Evolutionary conservation across 1,140 invertebrate species (phyloP).

Genomic region (Drosophila kanapiae): DNA sequence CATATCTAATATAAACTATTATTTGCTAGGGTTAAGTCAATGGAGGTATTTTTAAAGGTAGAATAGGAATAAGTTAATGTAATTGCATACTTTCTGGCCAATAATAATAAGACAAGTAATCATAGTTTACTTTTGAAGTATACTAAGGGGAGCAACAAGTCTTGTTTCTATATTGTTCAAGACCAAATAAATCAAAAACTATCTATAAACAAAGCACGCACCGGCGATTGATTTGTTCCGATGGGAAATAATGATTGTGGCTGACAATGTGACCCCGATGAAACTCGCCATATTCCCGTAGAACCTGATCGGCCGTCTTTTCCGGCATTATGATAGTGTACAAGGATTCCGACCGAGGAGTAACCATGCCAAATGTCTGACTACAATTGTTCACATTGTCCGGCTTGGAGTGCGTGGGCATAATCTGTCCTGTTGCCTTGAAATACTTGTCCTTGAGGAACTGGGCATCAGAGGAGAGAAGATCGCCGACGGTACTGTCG

Average conservation of each 20-base stretch:
- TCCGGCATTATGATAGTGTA: slow-evolving; percentile 62
- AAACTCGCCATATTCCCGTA: slow-evolving; percentile 52
- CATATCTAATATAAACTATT: slow-evolving; percentile 42
- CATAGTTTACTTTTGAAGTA: not conserved
- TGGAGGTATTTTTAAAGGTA: not conserved
- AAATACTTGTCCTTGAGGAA: slow-evolving; percentile 69
- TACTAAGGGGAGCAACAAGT: not conserved
- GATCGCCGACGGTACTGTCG: slow-evolving; percentile 24
- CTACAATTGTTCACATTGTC: slow-evolving; percentile 56
- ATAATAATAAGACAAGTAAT: not conserved
- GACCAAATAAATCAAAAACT: not conserved
- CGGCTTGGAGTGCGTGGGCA: slow-evolving; percentile 57
- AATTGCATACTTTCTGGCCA: not conserved
- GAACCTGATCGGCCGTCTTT: slow-evolving; percentile 60
- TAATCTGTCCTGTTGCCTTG: slow-evolving; percentile 46
- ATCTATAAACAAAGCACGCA: slow-evolving; percentile 7
- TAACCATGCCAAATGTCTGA: slow-evolving; percentile 45
- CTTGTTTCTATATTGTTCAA: not conserved
- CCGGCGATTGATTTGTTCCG: slow-evolving; percentile 65
- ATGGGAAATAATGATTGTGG: slow-evolving; percentile 72
- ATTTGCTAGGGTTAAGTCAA: not conserved
- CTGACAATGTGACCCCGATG: slow-evolving; percentile 65
- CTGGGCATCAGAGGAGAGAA: slow-evolving; percentile 57
- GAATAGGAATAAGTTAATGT: not conserved
- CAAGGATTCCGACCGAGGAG: slow-evolving; percentile 6